phyloP scores from a whole-genome alignment of 2,888 invertebrate species.

The Clepsis dumicolana region DNA sequence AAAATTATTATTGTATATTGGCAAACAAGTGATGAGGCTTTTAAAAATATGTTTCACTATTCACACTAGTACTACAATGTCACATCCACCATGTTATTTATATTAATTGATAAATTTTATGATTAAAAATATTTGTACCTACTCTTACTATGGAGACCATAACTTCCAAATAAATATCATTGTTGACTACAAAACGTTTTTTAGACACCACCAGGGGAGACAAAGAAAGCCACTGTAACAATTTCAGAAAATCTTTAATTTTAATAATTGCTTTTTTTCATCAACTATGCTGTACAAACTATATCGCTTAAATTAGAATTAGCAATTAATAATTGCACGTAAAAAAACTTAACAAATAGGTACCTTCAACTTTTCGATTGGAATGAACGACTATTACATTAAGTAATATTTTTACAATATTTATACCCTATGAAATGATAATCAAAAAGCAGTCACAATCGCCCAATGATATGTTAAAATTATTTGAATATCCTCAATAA shows the following conservation, averaged over 20 bases:
- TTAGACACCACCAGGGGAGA: slow-evolving; percentile 6
- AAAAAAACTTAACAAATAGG: slow-evolving; percentile 86
- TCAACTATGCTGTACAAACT: slow-evolving; percentile 86
- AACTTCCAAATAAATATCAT: slow-evolving; percentile 83
- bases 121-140: slow-evolving; percentile 36
- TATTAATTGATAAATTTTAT: slow-evolving; percentile 38
- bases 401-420: slow-evolving; percentile 83
- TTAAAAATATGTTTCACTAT: slow-evolving; percentile 25
- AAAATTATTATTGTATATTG: slow-evolving; percentile 9
- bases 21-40: slow-evolving; percentile 26
- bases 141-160: slow-evolving; percentile 55
- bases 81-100: slow-evolving; percentile 30
- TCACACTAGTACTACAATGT: slow-evolving; percentile 21
- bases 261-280: slow-evolving; percentile 85
- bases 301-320: slow-evolving; percentile 85
- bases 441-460: slow-evolving; percentile 86
- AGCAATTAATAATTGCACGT: slow-evolving; percentile 87
- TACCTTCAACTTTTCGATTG: slow-evolving; percentile 85
- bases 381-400: slow-evolving; percentile 85
- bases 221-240: slow-evolving; percentile 61
- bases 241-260: slow-evolving; percentile 84
- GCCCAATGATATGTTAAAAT: slow-evolving; percentile 87
- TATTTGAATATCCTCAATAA: slow-evolving; percentile 67
- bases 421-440: slow-evolving; percentile 82
- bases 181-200: slow-evolving; percentile 70